Evolutionary conservation across 2,113 vertebrate genomes (phyloP).

Genomic region (Psephotus haematonotus): DNA sequence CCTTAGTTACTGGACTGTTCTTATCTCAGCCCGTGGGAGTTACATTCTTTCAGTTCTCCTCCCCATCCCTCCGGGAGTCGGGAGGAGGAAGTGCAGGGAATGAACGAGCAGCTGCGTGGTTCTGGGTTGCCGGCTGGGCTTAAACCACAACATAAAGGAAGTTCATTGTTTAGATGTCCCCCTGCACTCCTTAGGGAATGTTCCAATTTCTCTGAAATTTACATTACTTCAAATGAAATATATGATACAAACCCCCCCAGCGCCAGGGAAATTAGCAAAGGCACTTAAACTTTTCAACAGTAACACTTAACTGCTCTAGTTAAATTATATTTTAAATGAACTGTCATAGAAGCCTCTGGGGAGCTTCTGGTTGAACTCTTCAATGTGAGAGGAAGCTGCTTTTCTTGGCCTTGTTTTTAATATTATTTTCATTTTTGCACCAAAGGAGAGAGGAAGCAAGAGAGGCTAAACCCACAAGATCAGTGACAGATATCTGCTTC

Average conservation of each 20-base stretch:
- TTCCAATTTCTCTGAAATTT: slow-evolving; percentile 46
- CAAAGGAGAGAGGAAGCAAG: background rate
- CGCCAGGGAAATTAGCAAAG: slow-evolving; percentile 49
- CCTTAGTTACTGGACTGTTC: no score
- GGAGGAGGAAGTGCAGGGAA: no score
- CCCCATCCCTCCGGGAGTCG: no score
- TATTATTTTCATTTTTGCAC: background rate
- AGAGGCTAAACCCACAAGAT: background rate
- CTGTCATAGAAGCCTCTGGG: slow-evolving; percentile 39
- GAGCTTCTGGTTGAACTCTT: slow-evolving; percentile 47
- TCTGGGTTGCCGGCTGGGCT: no score
- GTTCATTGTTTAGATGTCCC: slow-evolving; percentile 46
- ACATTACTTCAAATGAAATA: slow-evolving; percentile 56
- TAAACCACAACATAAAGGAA: background rate
- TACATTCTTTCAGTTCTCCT: no score
- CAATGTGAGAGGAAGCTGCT: background rate
- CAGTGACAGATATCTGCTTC: background rate
- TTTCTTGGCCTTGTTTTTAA: background rate
- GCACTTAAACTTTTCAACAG: slow-evolving; percentile 50
- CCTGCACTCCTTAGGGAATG: slow-evolving; percentile 9
- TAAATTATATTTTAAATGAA: slow-evolving; percentile 61
- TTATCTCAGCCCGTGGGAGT: no score
- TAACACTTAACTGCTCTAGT: slow-evolving; percentile 51
- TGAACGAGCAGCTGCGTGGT: no score
- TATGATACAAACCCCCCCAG: background rate